Evolutionary conservation across 2,888 invertebrate species (phyloP).

Genomic region (Acanthococcus lagerstroemiae): DNA sequence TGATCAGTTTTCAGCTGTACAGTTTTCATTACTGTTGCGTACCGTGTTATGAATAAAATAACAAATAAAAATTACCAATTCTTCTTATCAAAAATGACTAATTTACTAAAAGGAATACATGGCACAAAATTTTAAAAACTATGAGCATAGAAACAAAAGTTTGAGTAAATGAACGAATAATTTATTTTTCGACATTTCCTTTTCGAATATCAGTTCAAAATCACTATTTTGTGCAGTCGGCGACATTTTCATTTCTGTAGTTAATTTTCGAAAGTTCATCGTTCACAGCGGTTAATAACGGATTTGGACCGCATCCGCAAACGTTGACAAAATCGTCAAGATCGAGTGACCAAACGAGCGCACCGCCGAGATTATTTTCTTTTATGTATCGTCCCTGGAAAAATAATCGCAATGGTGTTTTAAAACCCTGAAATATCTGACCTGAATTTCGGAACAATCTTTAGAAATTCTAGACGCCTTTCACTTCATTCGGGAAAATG

Average conservation of each 20-base stretch:
- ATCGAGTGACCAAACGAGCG: slow-evolving; percentile 25
- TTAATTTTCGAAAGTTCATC: slow-evolving; percentile 5
- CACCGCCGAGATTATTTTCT: slow-evolving; percentile 17
- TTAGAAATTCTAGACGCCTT: too few species aligned
- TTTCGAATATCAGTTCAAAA: too few species aligned
- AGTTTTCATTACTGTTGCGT: too few species aligned
- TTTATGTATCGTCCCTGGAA: slow-evolving; percentile 23
- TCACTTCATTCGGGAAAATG: not conserved
- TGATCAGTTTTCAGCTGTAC: too few species aligned
- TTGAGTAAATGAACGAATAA: not conserved
- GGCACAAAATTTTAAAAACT: not conserved
- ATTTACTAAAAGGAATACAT: too few species aligned
- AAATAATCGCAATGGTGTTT: too few species aligned
- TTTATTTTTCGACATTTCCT: too few species aligned
- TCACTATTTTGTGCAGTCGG: too few species aligned
- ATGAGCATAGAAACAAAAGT: not conserved
- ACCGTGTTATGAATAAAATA: too few species aligned
- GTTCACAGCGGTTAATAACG: slow-evolving; percentile 11
- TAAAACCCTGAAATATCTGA: not conserved
- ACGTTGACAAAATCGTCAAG: slow-evolving; percentile 25
- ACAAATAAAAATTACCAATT: not conserved
- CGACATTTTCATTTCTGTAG: not conserved
- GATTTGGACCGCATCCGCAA: slow-evolving; percentile 23
- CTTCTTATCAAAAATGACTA: not conserved
- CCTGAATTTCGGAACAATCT: too few species aligned